phyloP scores from a whole-genome alignment of 2,797 vertebrate species.

The Philypnodon macrostomus region DNA sequence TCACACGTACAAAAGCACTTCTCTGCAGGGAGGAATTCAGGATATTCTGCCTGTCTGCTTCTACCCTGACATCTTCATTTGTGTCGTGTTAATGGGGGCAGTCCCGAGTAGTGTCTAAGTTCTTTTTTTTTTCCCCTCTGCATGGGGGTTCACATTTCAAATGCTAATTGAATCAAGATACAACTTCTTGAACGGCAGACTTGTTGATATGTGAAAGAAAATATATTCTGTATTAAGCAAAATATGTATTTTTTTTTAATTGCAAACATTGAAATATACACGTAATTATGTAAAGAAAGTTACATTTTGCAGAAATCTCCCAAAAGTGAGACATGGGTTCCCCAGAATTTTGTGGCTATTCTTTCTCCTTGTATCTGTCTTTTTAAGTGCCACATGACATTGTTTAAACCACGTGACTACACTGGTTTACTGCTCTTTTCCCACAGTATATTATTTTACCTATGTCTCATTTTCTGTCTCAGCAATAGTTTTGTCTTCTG shows the following conservation, averaged over 20 bases:
- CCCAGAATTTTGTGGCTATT: background rate
- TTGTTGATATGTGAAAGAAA: background rate
- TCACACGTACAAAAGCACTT: slow-evolving; percentile 69
- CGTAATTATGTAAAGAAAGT: too few species aligned
- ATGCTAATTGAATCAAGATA: slow-evolving; percentile 5
- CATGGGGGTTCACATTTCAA: background rate
- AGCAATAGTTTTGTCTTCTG: slow-evolving; percentile 3
- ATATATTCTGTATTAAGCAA: too few species aligned
- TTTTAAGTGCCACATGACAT: slow-evolving; percentile 5
- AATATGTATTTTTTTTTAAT: too few species aligned
- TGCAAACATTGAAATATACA: too few species aligned
- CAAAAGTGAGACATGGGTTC: too few species aligned
- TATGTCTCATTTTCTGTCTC: slow-evolving; percentile 3
- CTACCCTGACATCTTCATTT: slow-evolving; percentile 67
- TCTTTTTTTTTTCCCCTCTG: background rate
- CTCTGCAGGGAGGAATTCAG: slow-evolving; percentile 64
- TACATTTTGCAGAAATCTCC: too few species aligned
- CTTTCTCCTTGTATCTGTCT: background rate
- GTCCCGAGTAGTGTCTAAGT: slow-evolving; percentile 15
- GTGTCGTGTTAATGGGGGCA: slow-evolving; percentile 51
- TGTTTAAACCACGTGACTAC: background rate
- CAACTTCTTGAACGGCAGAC: background rate
- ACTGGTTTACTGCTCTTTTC: background rate
- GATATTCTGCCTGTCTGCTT: slow-evolving; percentile 54
- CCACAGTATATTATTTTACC: background rate